Evolutionary conservation across 2,888 invertebrate genomes (phyloP).

Genomic region (Bimastos eiseni): DNA sequence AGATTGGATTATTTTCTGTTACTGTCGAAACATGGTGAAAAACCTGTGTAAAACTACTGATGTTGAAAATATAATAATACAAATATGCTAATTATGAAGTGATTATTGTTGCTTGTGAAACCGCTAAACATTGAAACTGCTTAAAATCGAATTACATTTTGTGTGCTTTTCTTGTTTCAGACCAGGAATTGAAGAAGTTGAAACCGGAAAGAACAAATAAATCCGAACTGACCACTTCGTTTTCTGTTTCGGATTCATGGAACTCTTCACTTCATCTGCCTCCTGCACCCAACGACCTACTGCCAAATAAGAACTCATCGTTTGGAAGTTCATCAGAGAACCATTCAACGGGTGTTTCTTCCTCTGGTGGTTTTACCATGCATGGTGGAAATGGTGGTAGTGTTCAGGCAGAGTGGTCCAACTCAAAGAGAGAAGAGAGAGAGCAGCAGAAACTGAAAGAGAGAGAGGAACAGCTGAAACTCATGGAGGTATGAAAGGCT

Average conservation of each 20-base stretch:
- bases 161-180: neutral
- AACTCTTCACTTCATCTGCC: neutral
- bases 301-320: neutral
- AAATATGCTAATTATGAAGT: neutral
- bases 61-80: neutral
- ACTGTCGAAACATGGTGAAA: too few species aligned
- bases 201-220: neutral
- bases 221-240: neutral
- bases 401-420: neutral
- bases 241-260: neutral
- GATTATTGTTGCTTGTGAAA: neutral
- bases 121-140: neutral
- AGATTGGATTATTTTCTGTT: too few species aligned
- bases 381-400: neutral
- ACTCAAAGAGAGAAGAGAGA: neutral
- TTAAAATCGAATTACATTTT: neutral
- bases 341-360: neutral
- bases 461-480: slow-evolving; percentile 27
- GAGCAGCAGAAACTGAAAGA: neutral
- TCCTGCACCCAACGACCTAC: neutral
- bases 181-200: slow-evolving; percentile 15
- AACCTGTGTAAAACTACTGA: too few species aligned
- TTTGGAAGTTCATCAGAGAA: neutral
- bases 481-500: neutral
- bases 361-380: neutral